phyloP scores from a whole-genome alignment of 1,140 invertebrate genomes.

The Drosophila teissieri region DNA sequence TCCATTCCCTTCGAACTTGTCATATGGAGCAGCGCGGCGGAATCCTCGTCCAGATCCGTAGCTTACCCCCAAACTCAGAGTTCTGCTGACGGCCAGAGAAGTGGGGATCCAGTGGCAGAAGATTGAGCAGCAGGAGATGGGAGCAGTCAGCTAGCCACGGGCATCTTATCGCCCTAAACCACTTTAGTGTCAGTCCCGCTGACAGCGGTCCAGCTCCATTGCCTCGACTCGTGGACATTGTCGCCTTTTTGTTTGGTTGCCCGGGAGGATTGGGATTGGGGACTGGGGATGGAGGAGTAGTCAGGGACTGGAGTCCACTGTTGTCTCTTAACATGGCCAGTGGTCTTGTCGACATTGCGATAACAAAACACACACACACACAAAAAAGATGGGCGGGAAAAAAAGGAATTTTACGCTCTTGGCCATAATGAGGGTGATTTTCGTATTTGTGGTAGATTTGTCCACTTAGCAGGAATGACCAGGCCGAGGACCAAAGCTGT shows the following conservation, averaged over 20 bases:
- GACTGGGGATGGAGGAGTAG: slow-evolving; percentile 3
- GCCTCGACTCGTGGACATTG: slow-evolving; percentile 68
- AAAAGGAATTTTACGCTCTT: slow-evolving; percentile 65
- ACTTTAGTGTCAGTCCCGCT: slow-evolving; percentile 81
- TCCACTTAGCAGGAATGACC: slow-evolving; percentile 82
- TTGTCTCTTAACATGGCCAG: slow-evolving; percentile 79
- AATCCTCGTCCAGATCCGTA: slow-evolving; percentile 13
- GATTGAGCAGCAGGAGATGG: not conserved
- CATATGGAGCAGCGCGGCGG: slow-evolving; percentile 16
- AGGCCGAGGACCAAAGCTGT: slow-evolving; percentile 59
- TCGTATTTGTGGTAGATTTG: slow-evolving; percentile 84
- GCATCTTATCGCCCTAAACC: slow-evolving; percentile 81
- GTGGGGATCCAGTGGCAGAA: not conserved
- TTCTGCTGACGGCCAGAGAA: slow-evolving; percentile 3
- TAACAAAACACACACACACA: slow-evolving; percentile 54
- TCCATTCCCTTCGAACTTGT: slow-evolving; percentile 23
- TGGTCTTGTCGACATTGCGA: slow-evolving; percentile 80
- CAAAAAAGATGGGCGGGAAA: slow-evolving; percentile 2
- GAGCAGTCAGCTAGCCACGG: slow-evolving; percentile 42
- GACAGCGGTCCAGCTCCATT: slow-evolving; percentile 67
- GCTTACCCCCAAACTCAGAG: slow-evolving; percentile 1
- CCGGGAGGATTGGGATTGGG: slow-evolving; percentile 12
- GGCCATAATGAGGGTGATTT: slow-evolving; percentile 84
- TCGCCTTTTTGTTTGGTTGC: slow-evolving; percentile 56
- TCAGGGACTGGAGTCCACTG: slow-evolving; percentile 22